These are phyloP conservation scores for Thamnophis elegans DNA, from an alignment of 2,797 vertebrate species.

Conservation along the genomic window DNA sequence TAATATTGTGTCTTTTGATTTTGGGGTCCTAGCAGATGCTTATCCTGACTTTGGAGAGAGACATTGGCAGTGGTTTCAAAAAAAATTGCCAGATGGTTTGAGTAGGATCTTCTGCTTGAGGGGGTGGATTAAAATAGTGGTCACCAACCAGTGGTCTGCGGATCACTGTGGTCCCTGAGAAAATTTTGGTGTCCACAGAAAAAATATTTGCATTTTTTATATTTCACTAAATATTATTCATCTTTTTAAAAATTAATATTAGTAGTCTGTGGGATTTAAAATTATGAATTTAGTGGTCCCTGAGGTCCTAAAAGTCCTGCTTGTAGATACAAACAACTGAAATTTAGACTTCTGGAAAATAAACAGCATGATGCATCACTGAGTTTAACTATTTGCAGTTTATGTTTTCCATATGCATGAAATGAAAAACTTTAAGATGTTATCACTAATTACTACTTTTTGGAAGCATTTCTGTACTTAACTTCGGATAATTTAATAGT, in stretches of 20 bases:
- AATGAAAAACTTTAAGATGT: background rate
- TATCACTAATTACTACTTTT: background rate
- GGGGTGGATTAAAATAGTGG: background rate
- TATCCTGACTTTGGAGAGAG: background rate
- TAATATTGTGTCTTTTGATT: background rate
- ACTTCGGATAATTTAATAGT: background rate
- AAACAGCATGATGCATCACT: background rate
- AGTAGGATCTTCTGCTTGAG: background rate
- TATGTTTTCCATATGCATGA: background rate
- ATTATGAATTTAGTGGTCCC: too few relatives aligned
- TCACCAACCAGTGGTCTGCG: too few relatives aligned
- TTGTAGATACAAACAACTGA: background rate
- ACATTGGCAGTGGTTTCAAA: background rate
- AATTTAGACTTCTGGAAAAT: background rate
- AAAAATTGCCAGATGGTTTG: background rate
- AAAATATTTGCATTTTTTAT: too few relatives aligned
- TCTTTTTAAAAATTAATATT: too few relatives aligned
- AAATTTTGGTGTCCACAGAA: too few relatives aligned
- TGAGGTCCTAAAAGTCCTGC: too few relatives aligned
- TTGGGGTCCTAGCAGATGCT: background rate
- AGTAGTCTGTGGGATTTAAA: too few relatives aligned
- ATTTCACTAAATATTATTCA: too few relatives aligned
- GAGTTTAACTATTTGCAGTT: background rate
- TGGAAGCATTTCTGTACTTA: background rate
- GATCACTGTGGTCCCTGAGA: too few relatives aligned